A percentile compares a stretch with the other conserved stretches of the same genome.
Evolutionary conservation across 2,113 vertebrate genomes (phyloP).

Genomic region (Anarrhichthys ocellatus): DNA sequence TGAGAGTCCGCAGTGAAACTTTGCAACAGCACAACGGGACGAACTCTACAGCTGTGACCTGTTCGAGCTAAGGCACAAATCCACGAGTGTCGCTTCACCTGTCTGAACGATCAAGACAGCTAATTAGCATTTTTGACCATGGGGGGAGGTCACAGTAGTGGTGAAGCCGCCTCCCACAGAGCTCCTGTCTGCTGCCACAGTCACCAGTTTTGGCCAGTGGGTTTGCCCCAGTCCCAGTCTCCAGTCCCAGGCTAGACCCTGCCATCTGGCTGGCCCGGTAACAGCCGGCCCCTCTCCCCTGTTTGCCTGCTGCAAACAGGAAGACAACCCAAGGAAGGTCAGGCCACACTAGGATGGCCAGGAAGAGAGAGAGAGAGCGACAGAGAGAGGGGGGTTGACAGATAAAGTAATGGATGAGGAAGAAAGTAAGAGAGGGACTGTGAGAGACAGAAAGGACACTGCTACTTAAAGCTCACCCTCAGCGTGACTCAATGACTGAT

Average conservation of each 20-base stretch:
- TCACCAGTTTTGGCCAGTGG: slow-evolving; percentile 68
- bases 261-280: slow-evolving; percentile 75
- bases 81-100: slow-evolving; percentile 30
- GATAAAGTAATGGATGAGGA: slow-evolving; percentile 66
- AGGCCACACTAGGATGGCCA: slow-evolving; percentile 44
- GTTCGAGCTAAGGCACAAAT: background rate
- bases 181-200: slow-evolving; percentile 72
- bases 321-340: slow-evolving; percentile 73
- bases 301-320: slow-evolving; percentile 61
- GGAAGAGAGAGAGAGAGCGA: slow-evolving; percentile 31
- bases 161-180: slow-evolving; percentile 61
- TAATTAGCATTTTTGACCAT: slow-evolving; percentile 58
- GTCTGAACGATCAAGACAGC: slow-evolving; percentile 34
- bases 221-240: slow-evolving; percentile 44
- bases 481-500: slow-evolving; percentile 69
- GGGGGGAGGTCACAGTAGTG: slow-evolving; percentile 14
- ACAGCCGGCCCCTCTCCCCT: slow-evolving; percentile 64
- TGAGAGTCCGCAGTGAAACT: slow-evolving; percentile 31
- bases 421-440: slow-evolving; percentile 57
- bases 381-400: slow-evolving; percentile 45
- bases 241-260: slow-evolving; percentile 52
- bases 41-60: slow-evolving; percentile 19
- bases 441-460: slow-evolving; percentile 67
- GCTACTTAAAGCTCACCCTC: slow-evolving; percentile 68
- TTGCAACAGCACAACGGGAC: background rate